These are phyloP conservation scores for Hypanus sabinus DNA, from an alignment of 2,113 vertebrate species.

Conservation along the genomic window DNA sequence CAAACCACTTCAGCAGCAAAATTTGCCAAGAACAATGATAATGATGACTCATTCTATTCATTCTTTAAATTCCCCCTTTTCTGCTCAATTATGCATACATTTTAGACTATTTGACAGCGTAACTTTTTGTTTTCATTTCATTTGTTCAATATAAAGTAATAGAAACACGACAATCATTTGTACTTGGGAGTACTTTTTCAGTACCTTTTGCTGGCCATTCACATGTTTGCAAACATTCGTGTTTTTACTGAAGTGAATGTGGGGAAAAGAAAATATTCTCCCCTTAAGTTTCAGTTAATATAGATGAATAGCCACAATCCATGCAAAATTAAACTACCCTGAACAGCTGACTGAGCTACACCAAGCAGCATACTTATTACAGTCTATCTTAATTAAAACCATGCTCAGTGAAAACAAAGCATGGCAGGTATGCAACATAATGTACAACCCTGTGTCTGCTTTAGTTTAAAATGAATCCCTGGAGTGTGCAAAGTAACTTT, in stretches of 20 bases:
- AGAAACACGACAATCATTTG: background rate
- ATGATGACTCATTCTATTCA: too few species aligned
- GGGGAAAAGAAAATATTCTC: background rate
- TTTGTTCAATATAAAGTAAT: background rate
- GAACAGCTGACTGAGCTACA: slow-evolving; percentile 59
- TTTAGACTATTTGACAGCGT: background rate
- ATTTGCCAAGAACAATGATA: too few species aligned
- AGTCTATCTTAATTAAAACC: slow-evolving; percentile 61
- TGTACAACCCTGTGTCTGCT: slow-evolving; percentile 53
- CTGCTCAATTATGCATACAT: background rate
- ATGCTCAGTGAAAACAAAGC: slow-evolving; percentile 51
- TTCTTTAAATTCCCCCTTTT: background rate
- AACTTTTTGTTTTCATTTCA: background rate
- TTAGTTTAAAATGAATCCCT: slow-evolving; percentile 56
- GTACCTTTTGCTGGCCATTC: background rate
- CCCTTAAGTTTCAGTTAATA: slow-evolving; percentile 52
- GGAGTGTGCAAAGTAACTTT: slow-evolving; percentile 50
- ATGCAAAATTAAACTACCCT: slow-evolving; percentile 50
- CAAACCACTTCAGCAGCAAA: too few species aligned
- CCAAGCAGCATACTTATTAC: slow-evolving; percentile 50
- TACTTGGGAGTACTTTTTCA: background rate
- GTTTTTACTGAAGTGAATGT: background rate
- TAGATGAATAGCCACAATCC: slow-evolving; percentile 63
- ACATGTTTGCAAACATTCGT: background rate
- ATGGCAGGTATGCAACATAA: slow-evolving; percentile 45